Conservation (phyloP, 2,113 vertebrate species). For the Engraulis encrasicolus region DNA sequence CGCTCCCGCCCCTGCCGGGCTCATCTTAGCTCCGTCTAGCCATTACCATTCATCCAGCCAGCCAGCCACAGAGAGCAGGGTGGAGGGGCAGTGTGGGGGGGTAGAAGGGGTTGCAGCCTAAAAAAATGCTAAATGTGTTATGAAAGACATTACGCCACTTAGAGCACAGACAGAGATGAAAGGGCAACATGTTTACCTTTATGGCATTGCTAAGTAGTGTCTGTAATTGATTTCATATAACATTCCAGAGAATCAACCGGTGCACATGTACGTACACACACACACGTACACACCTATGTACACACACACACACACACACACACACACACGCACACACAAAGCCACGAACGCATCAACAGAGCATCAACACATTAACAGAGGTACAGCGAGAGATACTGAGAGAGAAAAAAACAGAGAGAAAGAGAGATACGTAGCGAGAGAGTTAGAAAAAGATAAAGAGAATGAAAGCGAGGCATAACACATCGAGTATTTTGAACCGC, state of each 20-base stretch:
- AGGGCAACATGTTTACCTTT: slow-evolving; percentile 58
- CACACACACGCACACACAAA: neutral
- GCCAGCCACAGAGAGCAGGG: neutral
- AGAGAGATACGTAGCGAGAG: neutral
- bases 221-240: slow-evolving; percentile 16
- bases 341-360: neutral
- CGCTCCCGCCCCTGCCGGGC: neutral
- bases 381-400: neutral
- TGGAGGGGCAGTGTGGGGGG: too few species aligned
- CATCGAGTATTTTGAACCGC: neutral
- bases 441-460: neutral
- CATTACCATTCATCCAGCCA: slow-evolving; percentile 37
- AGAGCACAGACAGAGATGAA: slow-evolving; percentile 57
- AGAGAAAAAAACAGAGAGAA: neutral
- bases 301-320: neutral
- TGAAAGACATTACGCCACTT: slow-evolving; percentile 60
- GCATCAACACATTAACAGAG: neutral
- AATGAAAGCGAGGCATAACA: neutral
- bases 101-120: neutral
- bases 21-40: slow-evolving; percentile 58
- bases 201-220: slow-evolving; percentile 10
- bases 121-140: slow-evolving; percentile 19
- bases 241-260: slow-evolving; percentile 12
- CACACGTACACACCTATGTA: too few species aligned
- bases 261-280: neutral